Evolutionary conservation across 2,888 invertebrate genomes (phyloP), one percentile per base, ranked within the genome.

Genomic region (Leucania comma): DNA sequence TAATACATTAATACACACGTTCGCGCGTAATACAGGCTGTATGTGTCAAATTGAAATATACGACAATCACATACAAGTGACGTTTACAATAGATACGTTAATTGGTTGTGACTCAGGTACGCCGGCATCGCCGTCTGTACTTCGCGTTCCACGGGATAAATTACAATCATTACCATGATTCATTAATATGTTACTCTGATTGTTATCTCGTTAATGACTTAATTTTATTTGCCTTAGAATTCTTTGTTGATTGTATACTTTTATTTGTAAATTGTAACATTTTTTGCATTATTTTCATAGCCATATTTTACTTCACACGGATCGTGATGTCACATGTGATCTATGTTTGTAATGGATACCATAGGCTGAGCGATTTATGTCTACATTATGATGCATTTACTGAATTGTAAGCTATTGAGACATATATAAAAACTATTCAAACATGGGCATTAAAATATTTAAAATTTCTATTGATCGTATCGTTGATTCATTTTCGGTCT

Each of bases 21-120:
- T 87, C 81, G 77, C 82, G 68, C 84, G 85, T 86, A 79, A 68
- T 81, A 79, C 78, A 68, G 64, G 85, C 86, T 84, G 82, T 86
- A 94, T 93, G 92, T 93, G 93, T 94, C 92, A 92, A 93, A 92
- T 89, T 94, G 93, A 94, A 92, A 90, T 92, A 92, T 91, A 90
- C 79, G 80, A 83, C 76, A 80, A 76, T 80, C 84, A 81, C 81
- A 82, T 81, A 75, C 83, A 87, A 86, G 80, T 92, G 92, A 93
- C 92, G 88, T 89, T 88, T 88, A 90, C 89, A 91, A 88, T 86
- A 83, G 81, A 80, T 80, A 76, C 72, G 69, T 76, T 86, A 86
- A 81, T 84, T 81, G 65, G 63, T 63, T 71, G 74, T 72, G 68
- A 72, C 82, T 82, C 85, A 83, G 65, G 75, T 79, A 75, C 67